Evolutionary conservation across 2,888 invertebrate genomes (phyloP), one percentile per base, ranked within the genome.

Genomic region (Pyrochroa serraticornis): DNA sequence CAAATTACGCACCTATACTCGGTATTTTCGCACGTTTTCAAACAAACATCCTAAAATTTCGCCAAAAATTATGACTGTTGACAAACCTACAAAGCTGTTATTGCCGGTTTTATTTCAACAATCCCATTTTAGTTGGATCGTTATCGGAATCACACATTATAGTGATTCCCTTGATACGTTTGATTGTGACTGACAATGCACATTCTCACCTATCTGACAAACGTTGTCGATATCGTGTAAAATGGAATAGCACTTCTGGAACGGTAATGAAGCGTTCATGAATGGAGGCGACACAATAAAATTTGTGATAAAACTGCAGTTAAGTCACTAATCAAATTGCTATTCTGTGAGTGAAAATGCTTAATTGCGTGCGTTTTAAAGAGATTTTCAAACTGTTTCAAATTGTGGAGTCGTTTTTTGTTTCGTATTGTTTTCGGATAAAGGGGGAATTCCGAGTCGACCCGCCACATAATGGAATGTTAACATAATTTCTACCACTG

Each of bases 401-500:
- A 7, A 12, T 13, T 41, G 22, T 14, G 13, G 13, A 6, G 22
- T 32, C 8, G 43, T 31, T 8, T 13, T 32, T 43, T 43, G 22
- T 22, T 22, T 22, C 5, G 3, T 22, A 22, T 22, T 32, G 32
- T 31, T 32, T 32, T 30, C 43, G 22, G 9, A 33, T 12, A 35
- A 46, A n/a, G 9, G 6, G 32, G 32, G 38, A 48, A 12, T 38
- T 22, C 31, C 30, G 38, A 47, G 30, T 35, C 34, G 9, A 34
- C 8, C 35, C 12, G 36, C 36, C 30, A 31, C 30, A 36, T 54
- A 54, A 54, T 48, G 41, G 54, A 54, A 48, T 48, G 54, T 54
- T 54, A 54, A 54, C 47, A 47, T 48, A 47, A 48, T 54, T 47
- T 48, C 31, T 43, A 39, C 36, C 48, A 35, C 39, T 42, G 43